Percentiles rank a stretch among this genome's conserved stretches.
phyloP scores from a whole-genome alignment of 1,140 invertebrate species.

The Diabrotica virgifera region DNA sequence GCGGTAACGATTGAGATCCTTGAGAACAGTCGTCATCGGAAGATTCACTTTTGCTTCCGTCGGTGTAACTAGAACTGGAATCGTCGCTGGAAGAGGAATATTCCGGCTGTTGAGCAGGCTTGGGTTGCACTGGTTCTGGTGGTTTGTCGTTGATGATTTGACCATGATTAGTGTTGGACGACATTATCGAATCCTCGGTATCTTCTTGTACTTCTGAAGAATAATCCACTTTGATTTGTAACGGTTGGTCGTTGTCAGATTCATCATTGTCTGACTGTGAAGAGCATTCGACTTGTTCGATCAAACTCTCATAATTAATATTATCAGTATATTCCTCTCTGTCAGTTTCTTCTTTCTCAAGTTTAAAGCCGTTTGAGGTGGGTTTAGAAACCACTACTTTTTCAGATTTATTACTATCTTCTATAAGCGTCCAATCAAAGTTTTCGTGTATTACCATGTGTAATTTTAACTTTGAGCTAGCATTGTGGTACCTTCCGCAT shows the following conservation, averaged over 20 bases:
- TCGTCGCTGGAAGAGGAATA: constrained; percentile 7
- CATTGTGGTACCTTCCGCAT: constrained; percentile 61
- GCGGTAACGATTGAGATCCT: constrained; percentile 13
- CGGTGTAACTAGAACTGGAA: constrained; percentile 11
- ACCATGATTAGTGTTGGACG: constrained; percentile 27
- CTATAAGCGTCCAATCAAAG: constrained; percentile 47
- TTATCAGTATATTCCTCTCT: constrained; percentile 22
- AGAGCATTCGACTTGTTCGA: constrained; percentile 45
- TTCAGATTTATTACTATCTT: constrained; percentile 17
- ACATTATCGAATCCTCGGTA: constrained; percentile 22
- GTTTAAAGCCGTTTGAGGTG: constrained; percentile 41
- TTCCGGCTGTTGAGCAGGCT: background rate
- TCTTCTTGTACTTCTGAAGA: constrained; percentile 37
- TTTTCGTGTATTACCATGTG: constrained; percentile 61
- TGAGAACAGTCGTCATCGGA: constrained; percentile 11
- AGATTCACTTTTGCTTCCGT: constrained; percentile 12
- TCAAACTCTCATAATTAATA: constrained; percentile 38
- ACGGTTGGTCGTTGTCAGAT: constrained; percentile 21
- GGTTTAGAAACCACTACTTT: constrained; percentile 11
- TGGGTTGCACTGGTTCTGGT: background rate
- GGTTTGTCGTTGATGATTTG: constrained; percentile 27
- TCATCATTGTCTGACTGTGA: constrained; percentile 28
- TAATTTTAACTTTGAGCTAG: constrained; percentile 56
- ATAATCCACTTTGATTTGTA: constrained; percentile 18
- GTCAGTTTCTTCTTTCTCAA: constrained; percentile 33